phyloP scores from a whole-genome alignment of 2,888 invertebrate species.

The Polietes domitor region DNA sequence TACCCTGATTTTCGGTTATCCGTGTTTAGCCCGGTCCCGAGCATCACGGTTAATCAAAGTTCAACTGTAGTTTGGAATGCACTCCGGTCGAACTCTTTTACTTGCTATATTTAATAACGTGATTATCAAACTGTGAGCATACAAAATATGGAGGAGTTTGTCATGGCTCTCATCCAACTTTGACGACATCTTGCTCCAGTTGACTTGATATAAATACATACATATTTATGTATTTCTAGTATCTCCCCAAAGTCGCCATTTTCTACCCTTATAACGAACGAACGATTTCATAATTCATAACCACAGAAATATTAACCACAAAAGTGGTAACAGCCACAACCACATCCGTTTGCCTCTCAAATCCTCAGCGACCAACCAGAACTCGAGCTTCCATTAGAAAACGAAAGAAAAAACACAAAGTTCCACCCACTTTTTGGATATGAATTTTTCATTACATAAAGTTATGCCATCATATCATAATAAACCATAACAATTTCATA shows the following conservation, averaged over 20 bases:
- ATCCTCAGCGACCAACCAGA: neutral
- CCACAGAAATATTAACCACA: conserved; percentile 61
- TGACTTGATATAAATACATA: too few relatives aligned
- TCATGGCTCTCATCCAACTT: too few relatives aligned
- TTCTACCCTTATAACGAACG: conserved; percentile 53
- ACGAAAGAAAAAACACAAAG: conserved; percentile 8
- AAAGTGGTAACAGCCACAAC: conserved; percentile 13
- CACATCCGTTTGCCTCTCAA: neutral
- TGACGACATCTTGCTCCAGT: too few relatives aligned
- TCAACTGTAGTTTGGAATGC: too few relatives aligned
- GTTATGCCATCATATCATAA: conserved; percentile 65
- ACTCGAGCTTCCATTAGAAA: conserved; percentile 43
- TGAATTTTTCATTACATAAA: conserved; percentile 55
- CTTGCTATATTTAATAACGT: too few relatives aligned
- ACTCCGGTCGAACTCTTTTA: too few relatives aligned
- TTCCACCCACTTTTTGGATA: conserved; percentile 62
- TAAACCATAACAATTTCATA: conserved; percentile 65
- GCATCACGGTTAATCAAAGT: too few relatives aligned
- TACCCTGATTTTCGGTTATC: too few relatives aligned
- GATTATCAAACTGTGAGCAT: too few relatives aligned
- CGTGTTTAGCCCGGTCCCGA: too few relatives aligned
- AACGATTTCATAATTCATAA: conserved; percentile 59
- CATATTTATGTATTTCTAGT: too few relatives aligned
- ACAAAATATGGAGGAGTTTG: too few relatives aligned
- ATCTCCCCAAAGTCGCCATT: conserved; percentile 56